Base-by-base conservation (phyloP, 2,113 vertebrate species). In the Malurus cyaneus region DNA sequence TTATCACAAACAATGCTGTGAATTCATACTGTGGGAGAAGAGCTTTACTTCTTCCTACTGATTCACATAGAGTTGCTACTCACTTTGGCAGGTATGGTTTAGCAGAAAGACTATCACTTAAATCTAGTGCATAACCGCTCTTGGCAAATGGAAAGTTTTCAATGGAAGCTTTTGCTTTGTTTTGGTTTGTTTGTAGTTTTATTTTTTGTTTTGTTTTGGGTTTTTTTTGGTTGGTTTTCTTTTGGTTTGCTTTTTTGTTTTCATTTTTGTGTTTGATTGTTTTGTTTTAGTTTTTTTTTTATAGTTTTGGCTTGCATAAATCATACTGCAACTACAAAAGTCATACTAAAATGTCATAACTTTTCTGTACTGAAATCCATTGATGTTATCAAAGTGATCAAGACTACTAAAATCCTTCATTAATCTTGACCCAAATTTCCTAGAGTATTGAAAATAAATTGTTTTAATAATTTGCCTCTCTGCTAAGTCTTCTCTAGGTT, bases 1-100 rank as follows among this genome's bases (percentile, higher is more conserved):
- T 91, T 83, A 96, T 70, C 71, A 86, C 94, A 95, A 67, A 88
- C 94, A 98, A 96, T 96, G 76, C 5, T 5, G 61, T 28, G 59
- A 96, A 96, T 94, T 96, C 60, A 91, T 92, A 80, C 93, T 94
- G 80, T 41, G 19, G 77, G 88, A 95, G 83, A 96, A 65, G 86
- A 82, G n/a, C 25, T 96, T 96, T 95, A 44, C 47, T 94, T 89
- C 88, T 95, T 76, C 87, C 84, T 94, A 44, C 82, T 86, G 86
- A 44, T 76, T 69, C 82, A 20, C 6, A 32, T 25, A 70, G 62
- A 46, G 92, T 31, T 73, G 67, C 46, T 54, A 26, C 67, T 80
- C 1, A 6, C 80, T 84, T 77, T 23, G n/a, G 31, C 73, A 92
- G 86, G 50, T 88, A 92, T 9, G 47, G 19, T 88, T 62, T 74